Evolutionary conservation across 2,888 invertebrate species (phyloP).

Genomic region (Clitarchus hookeri): DNA sequence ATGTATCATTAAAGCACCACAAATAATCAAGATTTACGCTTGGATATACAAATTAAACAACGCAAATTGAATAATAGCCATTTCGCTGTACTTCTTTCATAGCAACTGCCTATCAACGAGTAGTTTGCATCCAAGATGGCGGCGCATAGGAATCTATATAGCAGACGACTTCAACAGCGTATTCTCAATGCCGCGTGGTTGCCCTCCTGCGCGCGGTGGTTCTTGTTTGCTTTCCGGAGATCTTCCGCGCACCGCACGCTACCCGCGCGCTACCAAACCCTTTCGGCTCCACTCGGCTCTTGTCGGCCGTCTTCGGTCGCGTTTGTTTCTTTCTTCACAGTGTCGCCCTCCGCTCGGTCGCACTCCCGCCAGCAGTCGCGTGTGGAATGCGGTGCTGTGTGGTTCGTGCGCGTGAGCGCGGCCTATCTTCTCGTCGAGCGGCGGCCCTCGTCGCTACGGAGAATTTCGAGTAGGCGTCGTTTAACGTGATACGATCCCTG

Average conservation of each 20-base stretch:
- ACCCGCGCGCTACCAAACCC: neutral
- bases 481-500: neutral
- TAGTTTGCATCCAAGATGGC: too few relatives aligned
- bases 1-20: too few relatives aligned
- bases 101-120: too few relatives aligned
- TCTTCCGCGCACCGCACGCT: slow-evolving; percentile 28
- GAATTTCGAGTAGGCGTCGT: neutral
- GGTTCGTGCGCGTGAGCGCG: neutral
- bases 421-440: too few relatives aligned
- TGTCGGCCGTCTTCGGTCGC: neutral
- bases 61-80: too few relatives aligned
- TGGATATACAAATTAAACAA: too few relatives aligned
- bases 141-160: too few relatives aligned
- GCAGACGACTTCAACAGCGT: neutral
- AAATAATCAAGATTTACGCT: too few relatives aligned
- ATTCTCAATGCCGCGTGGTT: too few relatives aligned
- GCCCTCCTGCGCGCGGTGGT: neutral
- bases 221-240: slow-evolving; percentile 28
- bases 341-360: neutral
- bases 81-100: too few relatives aligned
- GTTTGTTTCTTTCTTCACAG: neutral
- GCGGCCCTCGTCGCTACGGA: neutral
- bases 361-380: neutral
- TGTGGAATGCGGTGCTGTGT: neutral
- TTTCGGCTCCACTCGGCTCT: neutral